Percentiles rank a stretch among this genome's conserved stretches.
Conservation (phyloP, 2,797 vertebrate genomes). For the Prionace glauca region DNA sequence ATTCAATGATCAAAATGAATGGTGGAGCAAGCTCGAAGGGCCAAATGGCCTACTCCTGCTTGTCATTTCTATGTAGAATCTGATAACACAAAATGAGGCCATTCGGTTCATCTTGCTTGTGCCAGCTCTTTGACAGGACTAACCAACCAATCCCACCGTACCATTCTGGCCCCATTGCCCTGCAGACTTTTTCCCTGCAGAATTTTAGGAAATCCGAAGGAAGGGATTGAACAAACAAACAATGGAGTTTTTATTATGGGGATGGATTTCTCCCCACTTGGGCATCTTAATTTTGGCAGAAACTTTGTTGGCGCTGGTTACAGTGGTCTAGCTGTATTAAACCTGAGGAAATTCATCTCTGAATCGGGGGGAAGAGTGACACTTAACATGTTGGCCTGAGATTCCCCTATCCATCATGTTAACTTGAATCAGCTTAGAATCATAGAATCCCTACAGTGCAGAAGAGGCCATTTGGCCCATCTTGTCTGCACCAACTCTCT, state of each 20-base stretch:
- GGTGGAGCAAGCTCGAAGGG: no score
- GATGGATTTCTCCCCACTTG: background rate
- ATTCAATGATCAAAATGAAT: no score
- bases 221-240: background rate
- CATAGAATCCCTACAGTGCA: no score
- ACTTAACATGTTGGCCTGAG: background rate
- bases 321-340: background rate
- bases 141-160: background rate
- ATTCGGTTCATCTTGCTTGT: background rate
- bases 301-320: background rate
- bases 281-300: background rate
- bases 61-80: background rate
- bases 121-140: background rate
- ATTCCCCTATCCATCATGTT: background rate
- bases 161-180: background rate
- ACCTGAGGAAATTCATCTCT: background rate
- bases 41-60: no score
- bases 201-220: background rate
- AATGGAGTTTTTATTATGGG: background rate
- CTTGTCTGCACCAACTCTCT: no score
- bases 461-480: no score
- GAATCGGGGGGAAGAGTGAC: background rate
- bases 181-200: background rate
- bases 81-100: background rate
- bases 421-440: background rate